Base-by-base conservation (phyloP, 2,888 invertebrate genomes). In the Nemurella pictetii region DNA sequence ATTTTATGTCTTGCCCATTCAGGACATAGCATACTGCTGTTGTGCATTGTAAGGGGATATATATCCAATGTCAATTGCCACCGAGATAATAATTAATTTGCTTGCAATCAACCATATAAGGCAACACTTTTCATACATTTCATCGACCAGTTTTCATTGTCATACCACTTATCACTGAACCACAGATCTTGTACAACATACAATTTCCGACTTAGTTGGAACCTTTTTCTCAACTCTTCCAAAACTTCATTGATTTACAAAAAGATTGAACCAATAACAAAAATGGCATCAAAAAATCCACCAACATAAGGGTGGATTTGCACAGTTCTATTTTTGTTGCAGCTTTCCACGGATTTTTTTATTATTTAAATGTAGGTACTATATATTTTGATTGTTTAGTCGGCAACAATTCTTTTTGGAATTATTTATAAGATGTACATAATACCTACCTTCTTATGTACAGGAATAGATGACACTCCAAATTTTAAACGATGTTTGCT, bases 401-500 rank as follows among this genome's bases (percentile, higher is more conserved):
- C 55, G 55, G 55, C 55, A 20, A 12, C 55, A 55, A 55, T 12
- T 1, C 55, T 55, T 15, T 12, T 12, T 20, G 55, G 55, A 55
- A 20, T 55, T 3, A 2, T 20, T 55, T 7, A 15, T 20, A 55
- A 55, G 9, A 55, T 55, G 55, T 55, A 2, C 20, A 2, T 55
- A n/a, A n/a, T n/a, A 55, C 3, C 15, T 55, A 7, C 9, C 3
- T 55, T 55, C 1, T 55, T 55, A 15, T 55, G 1, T 55, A 55
- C 20, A 55, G 55, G 55, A 55, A 55, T 55, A 55, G 55, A 55
- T 55, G 55, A 5, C 32, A 32, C 32, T 32, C 32, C 32, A 32
- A 32, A 9, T 20, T 20, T 55, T 78, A 86, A 73, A 93, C 92
- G 87, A 92, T 92, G 88, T 92, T 92, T 28, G 92, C 91, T 88